Evolutionary conservation across 2,113 vertebrate species (phyloP), one percentile per base, ranked within the genome.

Genomic region (Aegithalos caudatus): DNA sequence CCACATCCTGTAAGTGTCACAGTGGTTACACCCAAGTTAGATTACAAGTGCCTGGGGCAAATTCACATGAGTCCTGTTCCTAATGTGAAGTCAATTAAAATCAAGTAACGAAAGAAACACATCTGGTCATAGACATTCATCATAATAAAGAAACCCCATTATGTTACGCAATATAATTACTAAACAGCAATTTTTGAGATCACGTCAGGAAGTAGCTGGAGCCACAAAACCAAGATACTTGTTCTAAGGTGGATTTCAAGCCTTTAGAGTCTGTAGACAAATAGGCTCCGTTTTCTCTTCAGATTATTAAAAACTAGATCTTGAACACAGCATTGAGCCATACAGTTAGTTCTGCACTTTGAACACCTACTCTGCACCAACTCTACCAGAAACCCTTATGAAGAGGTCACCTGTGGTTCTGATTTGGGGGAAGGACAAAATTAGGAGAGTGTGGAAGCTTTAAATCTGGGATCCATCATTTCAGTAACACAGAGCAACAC

Each of bases 31-130:
- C 35, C 51, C 76, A 83, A 70, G 56, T 58, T 70, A 58, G 56
- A 88, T 82, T 77, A 77, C 9, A 33, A 88, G 60, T 3, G 31
- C 82, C 76, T 74, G 35, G 51, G 72, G 92, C 50, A 88, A 83
- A 88, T 66, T 80, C 82, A 86, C 58, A 45, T 53, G 18, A 92
- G 81, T 25, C 50, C 29, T 90, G 24, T 70, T 92, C 51, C 86
- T 92, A 58, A 86, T 47, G 33, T 83, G 80, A 83, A 96, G 72
- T 93, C 88, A 97, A 86, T 90, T 90, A 92, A 88, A 95, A 70
- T 88, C 71, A 92, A 86, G 76, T 70, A 94, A 88, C 0, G 0
- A 58, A 88, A 81, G 45, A 57, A 93, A 81, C 54, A 81, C 54
- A 73, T 73, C 62, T 92, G 71, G 19, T 73, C 4, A 0, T 86